Evolutionary conservation across 2,113 vertebrate species (phyloP), one percentile per base, ranked within the genome.

Genomic region (Mionectes macconnelli): DNA sequence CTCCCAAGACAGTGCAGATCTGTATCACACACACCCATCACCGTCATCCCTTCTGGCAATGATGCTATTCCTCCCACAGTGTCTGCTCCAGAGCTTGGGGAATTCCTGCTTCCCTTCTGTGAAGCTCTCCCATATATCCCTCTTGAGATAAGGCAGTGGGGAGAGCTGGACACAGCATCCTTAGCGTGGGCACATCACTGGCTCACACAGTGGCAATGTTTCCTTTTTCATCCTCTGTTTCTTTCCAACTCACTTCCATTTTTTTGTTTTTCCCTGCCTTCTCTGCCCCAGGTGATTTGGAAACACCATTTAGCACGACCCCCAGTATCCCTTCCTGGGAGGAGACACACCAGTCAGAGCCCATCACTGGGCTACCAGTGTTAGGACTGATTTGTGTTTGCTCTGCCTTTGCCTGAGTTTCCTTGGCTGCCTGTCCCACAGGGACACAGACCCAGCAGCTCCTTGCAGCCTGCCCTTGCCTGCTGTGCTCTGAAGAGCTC

Each of bases 101-200:
- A 13, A 21, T 39, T 60, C 63, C 55, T n/a, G 59, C n/a, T 85
- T 62, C 37, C 49, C 55, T 77, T 47, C 85, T 18, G 31, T 16
- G 52, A 90, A 52, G 52, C 44, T 42, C 39, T 49, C 77, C 49
- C 67, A 15, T 53, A 15, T 57, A 49, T 31, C 53, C 50, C 39
- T 59, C 44, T 62, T 45, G 79, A 77, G 63, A 55, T 0, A 9
- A 55, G 33, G 62, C 9, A 56, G 9, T 0, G 0, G 21, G 40
- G 28, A 84, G 66, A 91, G 74, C 56, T 7, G 1, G 55, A 42
- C 3, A 3, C 56, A 60, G 40, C 45, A 64, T 66, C 39, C 72
- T 33, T 47, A 80, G n/a, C 1, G 0, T 45, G 77, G 84, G 72
- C 59, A 45, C 40, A 27, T 27, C 10, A 0, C n/a, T 1, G 4